A percentile compares a stretch with the other conserved stretches of the same genome.
Conservation (phyloP, 2,113 vertebrate species). For the Crotalus helleri region DNA sequence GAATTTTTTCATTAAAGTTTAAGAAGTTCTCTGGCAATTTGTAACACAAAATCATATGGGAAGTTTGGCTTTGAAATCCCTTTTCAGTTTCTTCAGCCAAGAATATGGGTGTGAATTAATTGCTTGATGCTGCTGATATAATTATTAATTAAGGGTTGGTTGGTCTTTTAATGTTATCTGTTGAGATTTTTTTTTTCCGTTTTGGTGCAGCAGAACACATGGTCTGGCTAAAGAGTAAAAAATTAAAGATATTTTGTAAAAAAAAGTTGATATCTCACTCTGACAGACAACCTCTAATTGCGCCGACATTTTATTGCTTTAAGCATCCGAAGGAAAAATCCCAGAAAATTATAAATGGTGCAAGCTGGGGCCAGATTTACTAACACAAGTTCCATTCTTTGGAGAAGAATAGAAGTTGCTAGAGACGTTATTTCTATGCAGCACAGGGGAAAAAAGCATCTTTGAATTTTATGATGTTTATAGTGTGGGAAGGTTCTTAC, state of each 20-base stretch:
- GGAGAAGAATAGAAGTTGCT: not conserved
- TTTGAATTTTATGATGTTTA: not conserved
- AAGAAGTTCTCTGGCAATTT: conserved; percentile 11
- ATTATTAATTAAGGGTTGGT: conserved; percentile 11
- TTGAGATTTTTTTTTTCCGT: not conserved
- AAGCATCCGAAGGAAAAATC: not conserved
- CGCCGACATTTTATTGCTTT: conserved; percentile 2
- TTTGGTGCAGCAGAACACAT: not conserved
- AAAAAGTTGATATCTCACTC: not conserved
- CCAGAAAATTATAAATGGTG: conserved; percentile 4
- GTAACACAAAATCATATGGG: not conserved
- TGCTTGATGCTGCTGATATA: conserved; percentile 12
- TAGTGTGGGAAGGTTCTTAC: not conserved
- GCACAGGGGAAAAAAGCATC: not conserved
- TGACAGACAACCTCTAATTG: not conserved
- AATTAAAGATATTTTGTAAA: conserved; percentile 8
- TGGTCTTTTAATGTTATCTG: not conserved
- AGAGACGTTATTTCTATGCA: not conserved
- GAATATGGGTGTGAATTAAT: not conserved
- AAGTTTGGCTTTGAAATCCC: not conserved
- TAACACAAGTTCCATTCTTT: not conserved
- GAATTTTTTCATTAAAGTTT: not conserved
- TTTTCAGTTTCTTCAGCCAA: not conserved
- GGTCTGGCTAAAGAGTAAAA: not conserved
- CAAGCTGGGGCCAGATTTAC: not conserved